These are phyloP conservation scores for Myioborus miniatus DNA, from an alignment of 2,797 vertebrate genomes.

Conservation along the genomic window DNA sequence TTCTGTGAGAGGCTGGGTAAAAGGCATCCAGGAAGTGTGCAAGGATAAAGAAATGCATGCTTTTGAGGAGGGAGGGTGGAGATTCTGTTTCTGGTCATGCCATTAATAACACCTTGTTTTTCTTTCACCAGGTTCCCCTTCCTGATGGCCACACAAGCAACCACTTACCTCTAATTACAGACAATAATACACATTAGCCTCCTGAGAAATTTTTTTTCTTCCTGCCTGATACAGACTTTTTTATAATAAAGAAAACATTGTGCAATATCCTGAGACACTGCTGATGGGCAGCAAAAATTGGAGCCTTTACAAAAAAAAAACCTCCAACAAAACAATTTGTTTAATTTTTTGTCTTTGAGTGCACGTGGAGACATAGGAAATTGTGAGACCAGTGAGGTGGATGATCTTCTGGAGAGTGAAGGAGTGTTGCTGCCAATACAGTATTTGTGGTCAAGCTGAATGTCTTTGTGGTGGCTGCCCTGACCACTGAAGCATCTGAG, in stretches of 20 bases:
- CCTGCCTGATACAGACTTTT: constrained; percentile 72
- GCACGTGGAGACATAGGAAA: neutral
- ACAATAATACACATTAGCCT: constrained; percentile 80
- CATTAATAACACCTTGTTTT: neutral
- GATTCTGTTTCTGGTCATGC: neutral
- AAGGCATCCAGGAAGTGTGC: neutral
- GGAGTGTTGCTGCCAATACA: neutral
- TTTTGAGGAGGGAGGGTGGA: neutral
- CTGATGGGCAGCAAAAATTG: constrained; percentile 46
- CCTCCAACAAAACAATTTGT: neutral
- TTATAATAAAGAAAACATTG: constrained; percentile 76
- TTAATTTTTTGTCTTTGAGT: constrained; percentile 48
- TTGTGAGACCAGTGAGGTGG: neutral
- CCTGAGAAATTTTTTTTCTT: constrained; percentile 46
- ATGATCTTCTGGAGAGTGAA: neutral
- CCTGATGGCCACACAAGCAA: constrained; percentile 83
- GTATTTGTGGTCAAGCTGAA: neutral
- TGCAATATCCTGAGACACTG: constrained; percentile 77
- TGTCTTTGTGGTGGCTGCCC: neutral
- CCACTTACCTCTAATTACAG: constrained; percentile 80
- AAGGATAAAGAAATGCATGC: neutral
- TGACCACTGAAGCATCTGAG: neutral
- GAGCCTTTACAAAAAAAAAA: constrained; percentile 40
- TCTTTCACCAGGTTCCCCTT: constrained; percentile 73
- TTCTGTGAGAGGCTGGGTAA: neutral